phyloP scores from a whole-genome alignment of 2,888 invertebrate species.

The Thera obeliscata region DNA sequence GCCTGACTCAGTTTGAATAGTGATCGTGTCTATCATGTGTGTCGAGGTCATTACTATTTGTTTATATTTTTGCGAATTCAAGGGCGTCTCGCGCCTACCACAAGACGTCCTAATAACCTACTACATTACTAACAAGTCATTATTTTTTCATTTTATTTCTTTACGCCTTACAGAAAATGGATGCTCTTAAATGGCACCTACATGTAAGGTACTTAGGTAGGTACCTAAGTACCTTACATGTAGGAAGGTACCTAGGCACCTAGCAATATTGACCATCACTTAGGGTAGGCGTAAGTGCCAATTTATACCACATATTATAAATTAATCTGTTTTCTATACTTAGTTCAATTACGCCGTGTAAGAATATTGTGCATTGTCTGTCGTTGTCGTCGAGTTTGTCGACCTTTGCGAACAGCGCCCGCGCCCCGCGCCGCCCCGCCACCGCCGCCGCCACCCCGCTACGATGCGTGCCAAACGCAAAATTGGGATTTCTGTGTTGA shows the following conservation, averaged over 20 bases:
- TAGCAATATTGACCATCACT: background rate
- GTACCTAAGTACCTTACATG: background rate
- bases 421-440: conserved; percentile 34
- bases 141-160: too few species aligned
- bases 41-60: conserved; percentile 81
- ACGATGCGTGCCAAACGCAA: background rate
- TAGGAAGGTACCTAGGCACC: background rate
- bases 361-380: conserved; percentile 63
- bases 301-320: background rate
- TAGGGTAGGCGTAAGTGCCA: background rate
- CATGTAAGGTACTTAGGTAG: background rate
- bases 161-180: too few species aligned
- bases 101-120: background rate
- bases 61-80: conserved; percentile 76
- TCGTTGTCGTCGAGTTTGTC: conserved; percentile 57
- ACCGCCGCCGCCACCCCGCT: background rate
- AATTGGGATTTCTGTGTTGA: too few species aligned
- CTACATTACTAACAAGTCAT: too few species aligned
- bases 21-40: conserved; percentile 72
- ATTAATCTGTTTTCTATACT: conserved; percentile 3
- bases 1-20: conserved; percentile 71
- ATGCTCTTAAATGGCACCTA: background rate
- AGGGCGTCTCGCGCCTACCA: conserved; percentile 56
- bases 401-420: conserved; percentile 63
- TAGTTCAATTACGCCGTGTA: conserved; percentile 58